phyloP scores from a whole-genome alignment of 1,140 invertebrate species.

The Armadillidium nasatum region DNA sequence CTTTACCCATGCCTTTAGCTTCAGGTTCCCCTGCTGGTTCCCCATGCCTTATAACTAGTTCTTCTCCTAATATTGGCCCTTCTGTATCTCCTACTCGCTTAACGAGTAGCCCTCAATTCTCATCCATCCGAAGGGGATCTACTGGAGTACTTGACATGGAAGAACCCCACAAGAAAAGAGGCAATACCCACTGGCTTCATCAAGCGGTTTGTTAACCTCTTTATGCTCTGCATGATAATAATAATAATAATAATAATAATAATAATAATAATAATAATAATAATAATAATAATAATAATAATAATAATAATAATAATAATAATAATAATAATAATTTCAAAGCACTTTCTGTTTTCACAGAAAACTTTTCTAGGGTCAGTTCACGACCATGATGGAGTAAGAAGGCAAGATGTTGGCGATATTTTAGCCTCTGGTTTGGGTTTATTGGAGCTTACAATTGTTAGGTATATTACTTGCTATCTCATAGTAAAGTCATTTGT shows the following conservation, averaged over 20 bases:
- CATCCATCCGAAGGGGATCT: constrained; percentile 36
- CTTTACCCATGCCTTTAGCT: constrained; percentile 7
- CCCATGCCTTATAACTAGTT: background rate
- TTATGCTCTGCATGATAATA: too few species aligned
- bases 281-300: too few species aligned
- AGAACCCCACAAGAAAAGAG: constrained; percentile 49
- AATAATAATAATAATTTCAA: too few species aligned
- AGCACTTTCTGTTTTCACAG: constrained; percentile 42
- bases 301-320: too few species aligned
- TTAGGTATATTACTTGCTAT: constrained; percentile 30
- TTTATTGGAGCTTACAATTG: constrained; percentile 51
- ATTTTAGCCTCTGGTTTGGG: constrained; percentile 51
- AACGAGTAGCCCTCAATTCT: background rate
- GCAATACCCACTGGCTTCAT: constrained; percentile 52
- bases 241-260: too few species aligned
- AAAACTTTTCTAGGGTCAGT: constrained; percentile 48
- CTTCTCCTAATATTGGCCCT: background rate
- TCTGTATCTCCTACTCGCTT: background rate
- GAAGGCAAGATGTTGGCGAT: constrained; percentile 50
- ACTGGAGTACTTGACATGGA: constrained; percentile 45
- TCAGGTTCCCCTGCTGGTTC: background rate
- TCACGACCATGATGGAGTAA: constrained; percentile 49
- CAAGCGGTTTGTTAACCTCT: constrained; percentile 48
- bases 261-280: too few species aligned
- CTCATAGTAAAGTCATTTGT: too few species aligned